phyloP scores from a whole-genome alignment of 2,113 vertebrate genomes.

The Odocoileus virginianus region DNA sequence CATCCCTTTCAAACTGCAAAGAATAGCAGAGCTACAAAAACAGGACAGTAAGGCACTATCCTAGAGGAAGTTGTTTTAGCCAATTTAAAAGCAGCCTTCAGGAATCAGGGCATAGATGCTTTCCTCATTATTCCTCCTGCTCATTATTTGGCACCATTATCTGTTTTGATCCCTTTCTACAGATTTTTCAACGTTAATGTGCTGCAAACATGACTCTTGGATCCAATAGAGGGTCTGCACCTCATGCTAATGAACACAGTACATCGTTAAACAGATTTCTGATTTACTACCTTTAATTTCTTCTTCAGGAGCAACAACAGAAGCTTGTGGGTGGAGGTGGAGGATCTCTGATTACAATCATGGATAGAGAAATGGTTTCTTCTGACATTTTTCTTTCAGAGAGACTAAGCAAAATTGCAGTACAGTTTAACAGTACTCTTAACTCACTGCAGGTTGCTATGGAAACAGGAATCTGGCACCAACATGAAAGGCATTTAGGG shows the following conservation, averaged over 20 bases:
- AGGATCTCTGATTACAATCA: slow-evolving; percentile 62
- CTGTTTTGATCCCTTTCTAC: slow-evolving; percentile 45
- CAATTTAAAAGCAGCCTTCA: slow-evolving; percentile 42
- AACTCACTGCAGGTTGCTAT: slow-evolving; percentile 75
- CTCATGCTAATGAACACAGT: not conserved
- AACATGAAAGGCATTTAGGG: slow-evolving; percentile 73
- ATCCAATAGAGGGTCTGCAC: not conserved
- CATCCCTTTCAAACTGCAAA: slow-evolving; percentile 51
- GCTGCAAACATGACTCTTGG: not conserved
- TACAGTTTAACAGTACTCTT: slow-evolving; percentile 77
- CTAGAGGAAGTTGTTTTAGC: slow-evolving; percentile 27
- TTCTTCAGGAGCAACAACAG: slow-evolving; percentile 42
- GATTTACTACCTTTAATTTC: slow-evolving; percentile 20
- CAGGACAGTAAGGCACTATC: not conserved
- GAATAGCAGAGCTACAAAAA: slow-evolving; percentile 24
- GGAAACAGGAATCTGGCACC: slow-evolving; percentile 75
- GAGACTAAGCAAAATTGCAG: slow-evolving; percentile 76
- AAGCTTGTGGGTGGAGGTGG: slow-evolving; percentile 40
- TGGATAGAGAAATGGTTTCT: slow-evolving; percentile 56
- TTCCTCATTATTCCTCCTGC: slow-evolving; percentile 11
- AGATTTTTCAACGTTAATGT: not conserved
- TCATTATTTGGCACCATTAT: slow-evolving; percentile 28
- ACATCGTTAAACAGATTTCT: slow-evolving; percentile 17
- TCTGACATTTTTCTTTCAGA: slow-evolving; percentile 68
- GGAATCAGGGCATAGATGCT: not conserved